A percentile compares a stretch with the other conserved stretches of the same genome.
These are phyloP conservation scores for Holothuria scabra DNA, from an alignment of 53 echinoderm and acorn worm genomes.

Conservation along the genomic window DNA sequence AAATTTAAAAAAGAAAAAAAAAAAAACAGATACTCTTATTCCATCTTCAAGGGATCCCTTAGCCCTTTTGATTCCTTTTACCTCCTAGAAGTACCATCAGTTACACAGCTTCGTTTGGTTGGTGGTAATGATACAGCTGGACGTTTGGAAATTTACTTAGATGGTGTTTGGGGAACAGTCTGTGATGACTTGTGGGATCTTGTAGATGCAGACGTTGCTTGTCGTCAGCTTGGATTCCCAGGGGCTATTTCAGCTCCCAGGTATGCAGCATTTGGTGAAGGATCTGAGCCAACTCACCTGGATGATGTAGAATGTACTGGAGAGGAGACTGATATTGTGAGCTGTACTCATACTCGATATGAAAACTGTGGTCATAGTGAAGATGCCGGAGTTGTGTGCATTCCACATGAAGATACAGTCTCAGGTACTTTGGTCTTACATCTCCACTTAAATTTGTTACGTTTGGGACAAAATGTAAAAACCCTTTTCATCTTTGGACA, in stretches of 20 bases:
- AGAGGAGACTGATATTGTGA: constrained; percentile 23
- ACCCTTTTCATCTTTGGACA: too few species aligned
- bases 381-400: constrained; percentile 47
- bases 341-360: neutral
- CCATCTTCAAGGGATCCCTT: too few species aligned
- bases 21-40: too few species aligned
- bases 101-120: too few species aligned
- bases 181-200: constrained; percentile 51
- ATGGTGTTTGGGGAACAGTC: constrained; percentile 42
- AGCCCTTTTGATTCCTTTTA: too few species aligned
- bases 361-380: constrained; percentile 52
- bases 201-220: constrained; percentile 26
- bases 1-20: too few species aligned
- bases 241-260: constrained; percentile 2
- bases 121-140: neutral
- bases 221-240: constrained; percentile 44
- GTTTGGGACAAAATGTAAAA: too few species aligned
- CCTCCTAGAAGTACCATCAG: too few species aligned
- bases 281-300: constrained; percentile 18
- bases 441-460: too few species aligned
- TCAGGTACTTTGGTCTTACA: neutral
- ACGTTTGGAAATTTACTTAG: neutral
- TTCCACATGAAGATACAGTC: neutral
- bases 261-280: neutral
- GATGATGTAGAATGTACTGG: constrained; percentile 43